Base-by-base conservation (phyloP, 2,888 invertebrate species). In the Muscina levida region DNA sequence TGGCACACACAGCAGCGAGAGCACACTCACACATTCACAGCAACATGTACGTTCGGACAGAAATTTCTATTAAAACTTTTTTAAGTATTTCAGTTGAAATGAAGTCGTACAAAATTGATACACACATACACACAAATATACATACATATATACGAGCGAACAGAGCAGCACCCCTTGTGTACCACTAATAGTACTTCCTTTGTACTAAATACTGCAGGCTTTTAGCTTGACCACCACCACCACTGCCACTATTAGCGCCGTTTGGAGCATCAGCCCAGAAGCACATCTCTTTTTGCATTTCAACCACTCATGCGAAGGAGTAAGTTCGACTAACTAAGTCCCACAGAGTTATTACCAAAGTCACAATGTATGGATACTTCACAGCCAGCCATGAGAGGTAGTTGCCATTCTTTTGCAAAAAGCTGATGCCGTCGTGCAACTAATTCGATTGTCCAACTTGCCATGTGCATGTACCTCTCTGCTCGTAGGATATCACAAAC, bases 11-110 rank as follows among this genome's bases (percentile, higher is more conserved):
- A 37, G 26, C 37, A 37, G 13, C 51, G 19, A 22, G 56, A 19
- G 24, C 26, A 19, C 31, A 62, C 15, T 24, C 22, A 57, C 24
- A 42, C 37, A 39, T 39, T n/a, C 48, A 37, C 31, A 5, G 11
- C 2, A 11, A 5, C 59, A 31, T 11, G 37, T 15, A 37, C 1
- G 13, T 15, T 1, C 17, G 44, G 10, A 62, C 42, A 57, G 65
- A 73, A 77, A 57, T 62, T 70, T 65, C 53, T 62, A 70, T 62
- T 53, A 72, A 79, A 83, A 39, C 68, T 82, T 82, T 80, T 70
- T 46, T 53, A 78, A 82, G 76, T 83, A 73, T 82, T 82, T 82
- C 82, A 78, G 75, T 73, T 77, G 79, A 77, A 83, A 79, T 79
- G 78, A 82, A 84, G 82, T 83, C 82, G 74, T 77, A 81, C 77